These are phyloP conservation scores for Ceyx melanurus DNA, from an alignment of 2,113 vertebrate species.

Conservation along the genomic window DNA sequence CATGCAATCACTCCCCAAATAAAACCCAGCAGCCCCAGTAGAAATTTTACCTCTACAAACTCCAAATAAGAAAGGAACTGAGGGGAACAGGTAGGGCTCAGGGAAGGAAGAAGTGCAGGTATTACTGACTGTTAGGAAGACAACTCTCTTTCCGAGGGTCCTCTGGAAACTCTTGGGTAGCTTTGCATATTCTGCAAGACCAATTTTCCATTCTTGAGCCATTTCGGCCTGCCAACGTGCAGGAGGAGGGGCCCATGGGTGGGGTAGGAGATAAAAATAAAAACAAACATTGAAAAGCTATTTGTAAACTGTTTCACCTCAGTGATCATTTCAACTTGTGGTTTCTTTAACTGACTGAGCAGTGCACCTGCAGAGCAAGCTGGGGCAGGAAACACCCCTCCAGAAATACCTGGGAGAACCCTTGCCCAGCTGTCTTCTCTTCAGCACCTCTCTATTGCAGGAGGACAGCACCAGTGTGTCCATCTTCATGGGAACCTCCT, in stretches of 20 bases:
- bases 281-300: slow-evolving; percentile 64
- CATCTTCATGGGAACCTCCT: background rate
- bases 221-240: rapidly evolving
- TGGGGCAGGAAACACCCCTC: slow-evolving; percentile 22
- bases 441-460: background rate
- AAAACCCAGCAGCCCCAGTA: background rate
- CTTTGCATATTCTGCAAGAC: background rate
- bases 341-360: slow-evolving; percentile 66
- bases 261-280: slow-evolving; percentile 47
- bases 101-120: background rate
- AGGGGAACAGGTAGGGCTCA: background rate
- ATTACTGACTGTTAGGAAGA: background rate
- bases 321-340: slow-evolving; percentile 23
- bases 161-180: background rate
- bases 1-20: background rate
- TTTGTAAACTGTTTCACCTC: slow-evolving; percentile 67
- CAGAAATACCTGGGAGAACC: slow-evolving; percentile 19
- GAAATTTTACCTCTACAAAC: background rate
- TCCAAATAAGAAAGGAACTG: background rate
- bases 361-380: slow-evolving; percentile 67
- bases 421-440: rapidly evolving
- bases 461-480: rapidly evolving
- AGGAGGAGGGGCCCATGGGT: background rate
- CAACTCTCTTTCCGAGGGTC: rapidly evolving
- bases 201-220: background rate